Evolutionary conservation across 2,113 vertebrate genomes (phyloP), one percentile per base, ranked within the genome.

Genomic region (Alethe castanea): DNA sequence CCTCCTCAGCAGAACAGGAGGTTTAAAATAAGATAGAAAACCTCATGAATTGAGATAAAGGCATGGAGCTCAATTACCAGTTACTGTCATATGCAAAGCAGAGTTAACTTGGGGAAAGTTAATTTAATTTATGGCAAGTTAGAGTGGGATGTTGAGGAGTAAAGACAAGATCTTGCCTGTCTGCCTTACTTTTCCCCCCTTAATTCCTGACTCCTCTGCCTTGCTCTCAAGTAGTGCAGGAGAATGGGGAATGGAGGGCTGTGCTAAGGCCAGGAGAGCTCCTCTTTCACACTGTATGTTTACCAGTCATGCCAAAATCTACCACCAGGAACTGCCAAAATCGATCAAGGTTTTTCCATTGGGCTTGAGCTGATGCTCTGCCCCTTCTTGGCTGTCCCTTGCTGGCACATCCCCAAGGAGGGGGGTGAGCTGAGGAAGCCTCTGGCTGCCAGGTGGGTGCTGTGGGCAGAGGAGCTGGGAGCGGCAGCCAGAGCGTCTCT

Each of bases 141-240:
- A 44, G 45, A 60, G 25, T 19, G 33, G 19, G 22, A 54, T 60
- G 14, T 7, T 53, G 35, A 69, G 50, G 40, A 88, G 61, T 19
- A 86, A 57, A 66, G n/a, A 62, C 28, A 69, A 67, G 48, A n/a
- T 14, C 38, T 67, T 77, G 45, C 4, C 18, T 3, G 4, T 5
- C 28, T 56, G 12, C 5, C 4, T 8, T 23, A 11, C 3, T 14
- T 45, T 65, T 18, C 1, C 0, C 5, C 15, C 9, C 38, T 45
- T 56, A 36, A 40, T 80, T 90, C 22, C 56, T 8, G 3, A 13
- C 35, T 65, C 28, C 19, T 80, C 50, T 83, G 19, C 36, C 33
- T 71, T 25, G 6, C 45, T 47, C 3, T 1, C 6, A 47, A 42
- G 36, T 5, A 2, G 17, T 2, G 12, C 57, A 52, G 57, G n/a